Evolutionary conservation across 2,797 vertebrate genomes (phyloP).

Genomic region (Pelobates cultripes): DNA sequence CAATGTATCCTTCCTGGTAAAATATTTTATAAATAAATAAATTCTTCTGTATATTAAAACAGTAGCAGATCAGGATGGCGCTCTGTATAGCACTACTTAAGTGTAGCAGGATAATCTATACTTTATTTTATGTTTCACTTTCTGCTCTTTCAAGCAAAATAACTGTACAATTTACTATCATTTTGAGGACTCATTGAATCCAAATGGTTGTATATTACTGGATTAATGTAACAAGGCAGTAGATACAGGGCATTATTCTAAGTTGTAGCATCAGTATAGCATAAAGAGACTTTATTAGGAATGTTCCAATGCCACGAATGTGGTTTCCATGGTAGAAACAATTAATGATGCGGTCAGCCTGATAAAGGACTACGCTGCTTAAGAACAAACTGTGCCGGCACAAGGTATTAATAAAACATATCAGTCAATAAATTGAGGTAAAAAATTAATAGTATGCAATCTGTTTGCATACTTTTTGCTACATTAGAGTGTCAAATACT

Average conservation of each 20-base stretch:
- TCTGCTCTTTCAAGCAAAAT: background rate
- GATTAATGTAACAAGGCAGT: background rate
- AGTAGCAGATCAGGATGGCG: too few relatives aligned
- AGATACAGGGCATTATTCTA: background rate
- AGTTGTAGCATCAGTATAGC: background rate
- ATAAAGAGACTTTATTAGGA: slow-evolving; percentile 9
- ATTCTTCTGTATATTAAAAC: too few relatives aligned
- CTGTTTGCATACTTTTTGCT: too few relatives aligned
- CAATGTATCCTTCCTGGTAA: too few relatives aligned
- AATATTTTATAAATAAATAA: too few relatives aligned
- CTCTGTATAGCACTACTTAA: too few relatives aligned
- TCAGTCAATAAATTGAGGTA: background rate
- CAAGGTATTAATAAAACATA: background rate
- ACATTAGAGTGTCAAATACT: too few relatives aligned
- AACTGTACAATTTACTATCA: background rate
- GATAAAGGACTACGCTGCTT: background rate
- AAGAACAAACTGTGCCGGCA: background rate
- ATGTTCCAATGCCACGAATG: background rate
- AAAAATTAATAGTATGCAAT: too few relatives aligned
- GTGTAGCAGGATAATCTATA: too few relatives aligned
- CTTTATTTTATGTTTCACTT: too few relatives aligned
- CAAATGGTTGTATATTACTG: background rate
- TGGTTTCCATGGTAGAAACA: background rate
- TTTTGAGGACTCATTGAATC: background rate
- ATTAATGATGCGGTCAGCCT: slow-evolving; percentile 12